Base-by-base conservation (phyloP, 2,888 invertebrate species). In the Serrognathus titanus region DNA sequence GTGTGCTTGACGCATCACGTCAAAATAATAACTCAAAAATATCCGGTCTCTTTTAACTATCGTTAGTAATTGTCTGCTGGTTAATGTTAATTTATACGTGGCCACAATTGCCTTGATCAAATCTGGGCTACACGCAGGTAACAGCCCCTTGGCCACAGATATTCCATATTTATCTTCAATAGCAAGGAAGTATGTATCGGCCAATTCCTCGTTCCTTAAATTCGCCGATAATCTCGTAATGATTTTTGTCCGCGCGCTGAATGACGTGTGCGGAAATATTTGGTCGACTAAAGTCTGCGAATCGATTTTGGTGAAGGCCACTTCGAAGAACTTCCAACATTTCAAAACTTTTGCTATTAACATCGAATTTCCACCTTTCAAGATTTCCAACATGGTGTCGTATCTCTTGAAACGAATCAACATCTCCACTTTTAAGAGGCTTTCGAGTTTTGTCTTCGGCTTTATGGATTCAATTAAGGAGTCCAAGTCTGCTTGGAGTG, bases 131-230 rank as follows among this genome's bases (percentile, higher is more conserved):
- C 63, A 63, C 0, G 53, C 49, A 8, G 59, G 39, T 8, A 62
- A 41, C 12, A 63, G 35, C 47, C 57, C 55, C 4, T 49, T 38
- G 20, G 63, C 61, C n/a, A 58, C 52, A 39, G 51, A 38, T n/a
- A 57, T 39, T 9, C 61, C 63, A 31, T 61, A 63, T 12, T 48
- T 55, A 5, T 46, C n/a, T 47, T 55, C 51, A 10, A 63, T 45
- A 8, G 55, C 48, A 45, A 51, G 45, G 39, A 60, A 62, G 53
- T 43, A 59, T 36, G 48, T 55, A 36, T 60, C 49, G 0, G 57
- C 59, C 35, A 41, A 35, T 31, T 56, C 24, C 8, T 49, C 16
- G 47, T 52, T 13, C 57, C 53, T 35, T 60, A 59, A 6, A 59
- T 31, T 31, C 24, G 24, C 6, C 24, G 24, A 31, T 31, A 31